A percentile compares a stretch with the other conserved stretches of the same genome.
These are phyloP conservation scores for Drosophila teissieri DNA, from an alignment of 1,140 invertebrate species.

Conservation along the genomic window DNA sequence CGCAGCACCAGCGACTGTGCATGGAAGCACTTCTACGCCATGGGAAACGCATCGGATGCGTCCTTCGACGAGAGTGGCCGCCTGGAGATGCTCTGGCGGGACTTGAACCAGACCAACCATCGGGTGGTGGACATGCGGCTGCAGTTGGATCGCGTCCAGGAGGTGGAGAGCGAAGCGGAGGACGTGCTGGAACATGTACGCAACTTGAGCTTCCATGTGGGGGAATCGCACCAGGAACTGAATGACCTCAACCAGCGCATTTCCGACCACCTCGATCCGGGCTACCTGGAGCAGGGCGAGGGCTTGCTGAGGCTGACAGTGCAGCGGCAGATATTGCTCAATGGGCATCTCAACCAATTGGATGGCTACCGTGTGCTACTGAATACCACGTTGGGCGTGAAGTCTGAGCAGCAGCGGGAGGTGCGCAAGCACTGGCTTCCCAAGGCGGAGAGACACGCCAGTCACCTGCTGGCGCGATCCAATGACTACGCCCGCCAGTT, in stretches of 20 bases:
- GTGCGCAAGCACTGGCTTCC: slow-evolving; percentile 78
- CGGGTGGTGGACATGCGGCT: slow-evolving; percentile 76
- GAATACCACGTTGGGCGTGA: slow-evolving; percentile 52
- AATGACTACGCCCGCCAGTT: slow-evolving; percentile 86
- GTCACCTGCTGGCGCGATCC: slow-evolving; percentile 87
- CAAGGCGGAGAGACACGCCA: slow-evolving; percentile 88
- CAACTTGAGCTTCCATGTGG: slow-evolving; percentile 68
- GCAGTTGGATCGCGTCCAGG: slow-evolving; percentile 81
- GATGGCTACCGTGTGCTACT: slow-evolving; percentile 34
- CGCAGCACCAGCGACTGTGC: slow-evolving; percentile 70
- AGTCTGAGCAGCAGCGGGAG: slow-evolving; percentile 65
- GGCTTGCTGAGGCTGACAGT: slow-evolving; percentile 30
- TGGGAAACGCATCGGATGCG: slow-evolving; percentile 76
- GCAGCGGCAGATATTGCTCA: slow-evolving; percentile 36
- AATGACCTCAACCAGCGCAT: slow-evolving; percentile 45
- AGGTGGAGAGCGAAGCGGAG: slow-evolving; percentile 84
- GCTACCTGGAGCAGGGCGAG: slow-evolving; percentile 55
- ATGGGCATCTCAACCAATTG: slow-evolving; percentile 53
- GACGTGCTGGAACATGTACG: slow-evolving; percentile 84
- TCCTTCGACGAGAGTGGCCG: slow-evolving; percentile 79
- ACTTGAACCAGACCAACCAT: slow-evolving; percentile 71
- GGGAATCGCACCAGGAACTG: slow-evolving; percentile 62
- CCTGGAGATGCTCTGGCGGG: slow-evolving; percentile 74
- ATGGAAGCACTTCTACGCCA: slow-evolving; percentile 69
- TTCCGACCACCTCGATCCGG: slow-evolving; percentile 55